Evolutionary conservation across 37 sponge, comb jelly and placozoan genomes (phyloP).

Genomic region (Trichoplax adhaerens): DNA sequence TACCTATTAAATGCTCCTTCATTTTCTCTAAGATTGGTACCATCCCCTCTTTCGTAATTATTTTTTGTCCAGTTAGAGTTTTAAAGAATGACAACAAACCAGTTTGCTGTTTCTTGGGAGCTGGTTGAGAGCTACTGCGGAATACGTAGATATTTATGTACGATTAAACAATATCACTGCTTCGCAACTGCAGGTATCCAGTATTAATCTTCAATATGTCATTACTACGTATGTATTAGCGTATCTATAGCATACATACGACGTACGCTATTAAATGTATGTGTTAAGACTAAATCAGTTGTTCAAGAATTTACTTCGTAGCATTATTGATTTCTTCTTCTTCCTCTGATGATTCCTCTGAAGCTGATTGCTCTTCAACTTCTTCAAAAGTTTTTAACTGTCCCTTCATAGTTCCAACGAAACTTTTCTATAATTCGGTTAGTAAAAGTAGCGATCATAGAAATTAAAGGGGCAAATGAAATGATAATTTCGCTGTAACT

Average conservation of each 20-base stretch:
- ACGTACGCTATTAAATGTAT: no score
- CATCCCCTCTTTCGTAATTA: slow-evolving; percentile 46
- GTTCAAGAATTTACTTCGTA: background rate
- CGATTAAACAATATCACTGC: no score
- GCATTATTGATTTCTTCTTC: slow-evolving; percentile 6
- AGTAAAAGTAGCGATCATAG: no score
- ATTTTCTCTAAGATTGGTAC: slow-evolving; percentile 68
- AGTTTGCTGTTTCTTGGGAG: background rate
- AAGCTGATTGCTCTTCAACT: background rate
- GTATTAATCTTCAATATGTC: no score
- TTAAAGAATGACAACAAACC: slow-evolving; percentile 73
- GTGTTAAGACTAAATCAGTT: no score
- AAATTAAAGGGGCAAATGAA: no score
- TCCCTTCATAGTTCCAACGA: slow-evolving; percentile 33
- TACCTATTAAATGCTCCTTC: slow-evolving; percentile 77
- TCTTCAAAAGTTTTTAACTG: slow-evolving; percentile 10
- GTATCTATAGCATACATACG: no score
- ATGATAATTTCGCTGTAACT: no score
- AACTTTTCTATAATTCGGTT: no score
- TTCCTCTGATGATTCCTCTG: background rate
- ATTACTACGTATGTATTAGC: no score
- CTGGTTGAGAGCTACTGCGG: background rate
- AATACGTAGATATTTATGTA: no score
- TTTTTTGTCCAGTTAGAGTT: slow-evolving; percentile 50
- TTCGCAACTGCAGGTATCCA: no score